A percentile compares a stretch with the other conserved stretches of the same genome.
Conservation (phyloP, 2,113 vertebrate species). For the Oncorhynchus gorbuscha region DNA sequence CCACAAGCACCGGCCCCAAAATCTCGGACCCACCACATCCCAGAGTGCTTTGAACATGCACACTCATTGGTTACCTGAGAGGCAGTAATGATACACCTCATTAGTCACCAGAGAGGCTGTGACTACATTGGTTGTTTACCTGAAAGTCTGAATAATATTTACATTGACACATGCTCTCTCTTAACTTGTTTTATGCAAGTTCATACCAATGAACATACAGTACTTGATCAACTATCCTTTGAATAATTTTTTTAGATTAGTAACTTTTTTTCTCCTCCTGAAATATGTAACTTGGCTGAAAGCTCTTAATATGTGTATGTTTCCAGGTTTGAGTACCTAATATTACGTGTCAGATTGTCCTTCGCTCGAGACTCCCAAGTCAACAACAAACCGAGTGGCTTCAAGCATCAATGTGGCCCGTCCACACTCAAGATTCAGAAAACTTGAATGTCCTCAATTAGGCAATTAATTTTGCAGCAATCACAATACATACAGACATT, state of each 20-base stretch:
- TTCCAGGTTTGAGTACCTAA: background rate
- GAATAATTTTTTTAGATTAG: slow-evolving; percentile 1
- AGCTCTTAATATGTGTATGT: background rate
- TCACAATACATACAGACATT: background rate
- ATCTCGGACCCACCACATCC: background rate
- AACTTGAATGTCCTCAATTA: no score
- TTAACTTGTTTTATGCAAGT: no score
- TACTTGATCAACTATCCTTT: slow-evolving; percentile 19
- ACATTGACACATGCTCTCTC: slow-evolving; percentile 23
- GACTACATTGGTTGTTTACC: slow-evolving; percentile 29
- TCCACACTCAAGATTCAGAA: no score
- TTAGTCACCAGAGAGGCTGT: slow-evolving; percentile 42
- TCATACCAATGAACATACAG: background rate
- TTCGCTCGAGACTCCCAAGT: background rate
- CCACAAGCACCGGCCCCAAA: background rate
- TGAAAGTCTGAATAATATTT: slow-evolving; percentile 23
- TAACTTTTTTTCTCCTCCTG: background rate
- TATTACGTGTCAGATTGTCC: background rate
- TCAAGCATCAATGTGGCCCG: no score
- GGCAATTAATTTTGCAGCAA: no score
- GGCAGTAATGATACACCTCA: slow-evolving; percentile 15
- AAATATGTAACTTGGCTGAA: background rate
- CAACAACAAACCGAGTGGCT: no score
- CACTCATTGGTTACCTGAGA: slow-evolving; percentile 25
- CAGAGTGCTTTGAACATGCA: slow-evolving; percentile 29